A percentile compares a stretch with the other conserved stretches of the same genome.
phyloP scores from a whole-genome alignment of 2,113 vertebrate species.

The Speoplatyrhinus poulsoni region DNA sequence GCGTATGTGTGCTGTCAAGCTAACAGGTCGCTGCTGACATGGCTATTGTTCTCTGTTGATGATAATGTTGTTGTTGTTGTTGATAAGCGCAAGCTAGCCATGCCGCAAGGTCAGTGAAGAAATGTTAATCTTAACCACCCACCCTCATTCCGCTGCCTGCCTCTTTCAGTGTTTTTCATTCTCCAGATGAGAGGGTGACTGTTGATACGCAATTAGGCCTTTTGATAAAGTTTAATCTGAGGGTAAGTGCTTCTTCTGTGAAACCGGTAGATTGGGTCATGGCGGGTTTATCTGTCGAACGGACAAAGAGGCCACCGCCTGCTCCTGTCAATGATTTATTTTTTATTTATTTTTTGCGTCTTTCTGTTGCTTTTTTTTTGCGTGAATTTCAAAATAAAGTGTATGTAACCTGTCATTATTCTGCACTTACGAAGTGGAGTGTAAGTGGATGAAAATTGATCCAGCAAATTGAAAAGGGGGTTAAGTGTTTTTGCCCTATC shows the following conservation, averaged over 20 bases:
- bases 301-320: constrained; percentile 75
- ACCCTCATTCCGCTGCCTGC: constrained; percentile 20
- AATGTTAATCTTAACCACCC: constrained; percentile 62
- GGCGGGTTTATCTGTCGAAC: constrained; percentile 71
- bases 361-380: constrained; percentile 62
- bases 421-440: constrained; percentile 86
- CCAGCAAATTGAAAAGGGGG: constrained; percentile 89
- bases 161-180: constrained; percentile 75
- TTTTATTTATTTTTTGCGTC: constrained; percentile 50
- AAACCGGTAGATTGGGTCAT: constrained; percentile 83
- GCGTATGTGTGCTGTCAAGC: constrained; percentile 82
- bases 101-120: constrained; percentile 78
- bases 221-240: constrained; percentile 84
- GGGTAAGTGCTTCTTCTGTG: constrained; percentile 85
- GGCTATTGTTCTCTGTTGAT: constrained; percentile 44
- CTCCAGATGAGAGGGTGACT: constrained; percentile 77
- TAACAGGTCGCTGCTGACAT: constrained; percentile 76
- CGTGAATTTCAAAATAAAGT: constrained; percentile 94
- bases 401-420: constrained; percentile 92
- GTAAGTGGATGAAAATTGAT: constrained; percentile 94
- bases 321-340: constrained; percentile 83
- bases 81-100: constrained; percentile 81
- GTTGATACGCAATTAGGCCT: constrained; percentile 84
- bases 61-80: constrained; percentile 56
- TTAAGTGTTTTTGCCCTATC: constrained; percentile 88